phyloP scores from a whole-genome alignment of 2,797 vertebrate species.

The Sebastes iracundus region DNA sequence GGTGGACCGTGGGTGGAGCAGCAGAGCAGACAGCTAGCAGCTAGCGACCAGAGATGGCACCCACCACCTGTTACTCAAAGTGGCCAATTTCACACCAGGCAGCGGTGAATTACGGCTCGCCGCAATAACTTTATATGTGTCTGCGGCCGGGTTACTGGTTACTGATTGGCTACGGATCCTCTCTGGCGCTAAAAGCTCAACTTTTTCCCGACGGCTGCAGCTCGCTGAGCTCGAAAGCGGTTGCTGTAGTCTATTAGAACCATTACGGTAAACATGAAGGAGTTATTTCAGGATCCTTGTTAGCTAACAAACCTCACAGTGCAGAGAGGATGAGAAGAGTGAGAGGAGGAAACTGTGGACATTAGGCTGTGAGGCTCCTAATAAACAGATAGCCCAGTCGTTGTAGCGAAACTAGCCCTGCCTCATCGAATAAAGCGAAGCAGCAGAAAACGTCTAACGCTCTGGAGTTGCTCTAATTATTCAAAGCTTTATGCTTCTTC shows the following conservation, averaged over 20 bases:
- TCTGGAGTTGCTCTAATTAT: constrained; percentile 11
- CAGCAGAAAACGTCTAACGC: constrained; percentile 6
- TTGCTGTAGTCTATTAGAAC: background rate
- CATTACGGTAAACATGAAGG: background rate
- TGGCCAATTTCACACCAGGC: no score
- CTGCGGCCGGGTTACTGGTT: no score
- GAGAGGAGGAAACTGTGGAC: constrained; percentile 21
- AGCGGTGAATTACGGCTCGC: no score
- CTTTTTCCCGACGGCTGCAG: no score
- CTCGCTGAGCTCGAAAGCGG: no score
- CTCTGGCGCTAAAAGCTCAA: no score
- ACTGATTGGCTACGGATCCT: no score
- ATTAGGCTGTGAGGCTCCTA: constrained; percentile 7
- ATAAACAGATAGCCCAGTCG: constrained; percentile 27
- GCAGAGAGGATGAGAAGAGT: background rate
- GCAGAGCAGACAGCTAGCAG: no score
- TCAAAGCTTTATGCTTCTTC: background rate
- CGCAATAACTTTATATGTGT: no score
- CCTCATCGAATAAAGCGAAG: background rate
- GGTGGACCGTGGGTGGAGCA: no score
- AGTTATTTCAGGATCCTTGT: constrained; percentile 11
- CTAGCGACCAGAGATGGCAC: no score
- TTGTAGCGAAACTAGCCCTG: constrained; percentile 18
- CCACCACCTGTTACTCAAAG: no score
- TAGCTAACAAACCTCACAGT: constrained; percentile 7